A percentile compares a stretch with the other conserved stretches of the same genome.
phyloP scores from a whole-genome alignment of 2,888 invertebrate species.

The Ischnura elegans region DNA sequence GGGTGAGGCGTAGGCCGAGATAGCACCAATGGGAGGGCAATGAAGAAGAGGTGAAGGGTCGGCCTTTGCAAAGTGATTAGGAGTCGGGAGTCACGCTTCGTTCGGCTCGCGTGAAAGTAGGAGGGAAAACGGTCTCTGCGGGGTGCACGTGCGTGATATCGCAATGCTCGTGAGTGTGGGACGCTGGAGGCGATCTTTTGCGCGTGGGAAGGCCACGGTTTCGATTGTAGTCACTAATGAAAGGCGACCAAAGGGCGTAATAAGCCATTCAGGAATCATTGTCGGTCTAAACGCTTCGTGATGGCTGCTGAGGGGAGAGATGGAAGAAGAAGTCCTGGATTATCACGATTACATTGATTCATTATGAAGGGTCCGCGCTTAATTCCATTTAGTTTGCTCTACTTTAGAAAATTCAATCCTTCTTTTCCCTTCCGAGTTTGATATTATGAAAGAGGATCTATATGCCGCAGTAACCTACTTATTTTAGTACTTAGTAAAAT shows the following conservation, averaged over 20 bases:
- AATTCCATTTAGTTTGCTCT: background rate
- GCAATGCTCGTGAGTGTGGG: slow-evolving; percentile 30
- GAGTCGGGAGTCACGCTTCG: slow-evolving; percentile 42
- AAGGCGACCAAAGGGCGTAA: slow-evolving; percentile 52
- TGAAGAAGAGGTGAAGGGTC: background rate
- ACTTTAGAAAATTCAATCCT: background rate
- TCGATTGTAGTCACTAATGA: slow-evolving; percentile 42
- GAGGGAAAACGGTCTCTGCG: slow-evolving; percentile 54
- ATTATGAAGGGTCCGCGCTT: slow-evolving; percentile 32
- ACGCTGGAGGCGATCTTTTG: background rate
- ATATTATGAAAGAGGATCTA: no score
- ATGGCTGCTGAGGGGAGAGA: slow-evolving; percentile 4
- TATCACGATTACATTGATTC: slow-evolving; percentile 14
- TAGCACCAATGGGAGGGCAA: background rate
- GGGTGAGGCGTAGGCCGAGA: background rate
- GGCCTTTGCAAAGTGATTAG: slow-evolving; percentile 22
- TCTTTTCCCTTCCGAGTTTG: background rate
- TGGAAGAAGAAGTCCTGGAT: background rate
- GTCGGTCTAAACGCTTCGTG: slow-evolving; percentile 57
- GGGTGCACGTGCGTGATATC: slow-evolving; percentile 53
- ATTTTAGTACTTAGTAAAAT: no score
- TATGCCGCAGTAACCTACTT: no score
- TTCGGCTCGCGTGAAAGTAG: slow-evolving; percentile 36
- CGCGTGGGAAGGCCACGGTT: slow-evolving; percentile 24
- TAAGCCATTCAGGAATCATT: slow-evolving; percentile 38